These are phyloP conservation scores for Gallinago stenura DNA, from an alignment of 2,797 vertebrate species.

Conservation along the genomic window DNA sequence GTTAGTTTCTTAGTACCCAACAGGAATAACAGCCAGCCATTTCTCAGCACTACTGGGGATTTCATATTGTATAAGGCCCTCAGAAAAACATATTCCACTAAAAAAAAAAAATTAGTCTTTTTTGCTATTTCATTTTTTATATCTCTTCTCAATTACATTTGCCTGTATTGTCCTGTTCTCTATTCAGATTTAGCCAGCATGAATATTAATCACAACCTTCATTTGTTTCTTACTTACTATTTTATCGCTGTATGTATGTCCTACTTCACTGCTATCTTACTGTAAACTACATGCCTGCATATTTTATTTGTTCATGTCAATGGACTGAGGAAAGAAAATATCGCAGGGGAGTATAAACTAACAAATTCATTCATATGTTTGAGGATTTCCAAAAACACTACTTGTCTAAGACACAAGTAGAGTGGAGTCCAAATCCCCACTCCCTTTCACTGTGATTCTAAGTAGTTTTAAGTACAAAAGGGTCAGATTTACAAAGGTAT, in stretches of 20 bases:
- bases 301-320: not conserved
- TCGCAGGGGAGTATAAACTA: not conserved
- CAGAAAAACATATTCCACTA: not conserved
- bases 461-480: not conserved
- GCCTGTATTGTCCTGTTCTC: not conserved
- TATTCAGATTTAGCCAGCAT: not conserved
- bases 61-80: not conserved
- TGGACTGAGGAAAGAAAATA: not conserved
- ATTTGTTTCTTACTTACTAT: not conserved
- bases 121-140: not conserved
- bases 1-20: not conserved
- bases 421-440: not conserved
- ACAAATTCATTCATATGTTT: not conserved
- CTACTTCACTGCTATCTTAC: not conserved
- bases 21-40: not conserved
- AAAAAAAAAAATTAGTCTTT: not conserved
- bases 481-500: constrained; percentile 9
- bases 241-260: not conserved
- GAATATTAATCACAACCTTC: constrained; percentile 41
- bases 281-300: not conserved
- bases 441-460: not conserved
- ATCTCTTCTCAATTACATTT: not conserved
- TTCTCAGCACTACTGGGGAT: not conserved
- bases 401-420: not conserved
- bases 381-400: not conserved